phyloP scores from a whole-genome alignment of 2,888 invertebrate genomes.

The Diaprepes abbreviatus region DNA sequence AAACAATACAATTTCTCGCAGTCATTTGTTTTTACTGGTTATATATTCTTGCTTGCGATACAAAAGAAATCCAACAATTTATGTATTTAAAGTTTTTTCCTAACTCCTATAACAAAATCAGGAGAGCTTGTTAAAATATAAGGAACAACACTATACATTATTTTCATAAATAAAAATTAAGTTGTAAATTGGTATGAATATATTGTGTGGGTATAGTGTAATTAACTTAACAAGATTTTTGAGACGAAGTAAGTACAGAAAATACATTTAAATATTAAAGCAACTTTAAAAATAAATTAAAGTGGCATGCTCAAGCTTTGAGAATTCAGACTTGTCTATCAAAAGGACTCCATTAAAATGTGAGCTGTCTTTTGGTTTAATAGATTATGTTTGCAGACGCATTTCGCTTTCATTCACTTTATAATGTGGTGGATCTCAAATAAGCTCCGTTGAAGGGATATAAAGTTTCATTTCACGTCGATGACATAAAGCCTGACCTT shows the following conservation, averaged over 20 bases:
- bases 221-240: background rate
- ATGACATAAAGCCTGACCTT: constrained; percentile 26
- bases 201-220: too few relatives aligned
- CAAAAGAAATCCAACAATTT: too few relatives aligned
- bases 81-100: too few relatives aligned
- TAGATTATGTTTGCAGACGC: constrained; percentile 37
- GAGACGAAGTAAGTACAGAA: background rate
- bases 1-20: too few relatives aligned
- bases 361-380: constrained; percentile 26
- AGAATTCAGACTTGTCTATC: constrained; percentile 16
- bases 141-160: too few relatives aligned
- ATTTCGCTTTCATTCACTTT: constrained; percentile 29
- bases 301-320: background rate
- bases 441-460: constrained; percentile 36
- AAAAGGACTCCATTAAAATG: constrained; percentile 25
- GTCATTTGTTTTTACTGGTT: too few relatives aligned
- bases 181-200: too few relatives aligned
- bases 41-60: too few relatives aligned
- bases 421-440: constrained; percentile 32
- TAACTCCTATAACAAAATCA: too few relatives aligned
- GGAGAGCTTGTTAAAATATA: too few relatives aligned
- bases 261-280: background rate
- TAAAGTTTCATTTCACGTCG: constrained; percentile 27
- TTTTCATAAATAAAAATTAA: too few relatives aligned
- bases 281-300: background rate